Base-by-base conservation (phyloP, 2,113 vertebrate genomes). In the Sinocyclocheilus rhinocerous region DNA sequence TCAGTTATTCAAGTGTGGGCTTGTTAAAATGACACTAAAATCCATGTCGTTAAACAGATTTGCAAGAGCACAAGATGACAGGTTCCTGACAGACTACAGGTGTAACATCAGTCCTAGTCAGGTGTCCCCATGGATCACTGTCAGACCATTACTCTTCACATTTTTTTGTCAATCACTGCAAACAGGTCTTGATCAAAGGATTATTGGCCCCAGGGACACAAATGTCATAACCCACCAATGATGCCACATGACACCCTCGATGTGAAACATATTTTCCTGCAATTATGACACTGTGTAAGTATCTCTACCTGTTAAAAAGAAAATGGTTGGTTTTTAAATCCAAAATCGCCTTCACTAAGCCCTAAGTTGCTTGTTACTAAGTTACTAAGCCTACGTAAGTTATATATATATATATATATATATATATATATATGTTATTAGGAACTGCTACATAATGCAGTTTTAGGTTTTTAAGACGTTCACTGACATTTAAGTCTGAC, bases 81-180 rank as follows among this genome's bases (percentile, higher is more conserved):
- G 55, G 50, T 69, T 57, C 26, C 52, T 78, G 76, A 59, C 36
- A 81, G 79, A 26, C 59, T 81, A 24, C 59, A 63, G 22, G 79
- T 81, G 79, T 81, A 63, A 45, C 39, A 65, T 81, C 57, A 65
- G 57, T 67, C 61, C 6, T 15, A 81, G 61, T 81, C 24, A 67
- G 59, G 8, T 67, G 79, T 81, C 39, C 79, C 79, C 4, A 81
- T 48, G 29, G 22, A 67, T 29, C 39, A 81, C 79, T 48, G 61
- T 67, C 26, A 67, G 61, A 42, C 50, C 79, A 67, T 67, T 50
- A 12, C 57, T 81, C 16, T 26, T 67, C n/a, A 67, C 3, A 52
- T 45, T 81, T 6, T 33, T 39, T 24, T 26, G 33, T 45, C 78
- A 61, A 42, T 65, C 33, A 81, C 24, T 18, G 33, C 59, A 65